Conservation (phyloP, 53 echinoderm and acorn worm species). For the Luidia sarsii region DNA sequence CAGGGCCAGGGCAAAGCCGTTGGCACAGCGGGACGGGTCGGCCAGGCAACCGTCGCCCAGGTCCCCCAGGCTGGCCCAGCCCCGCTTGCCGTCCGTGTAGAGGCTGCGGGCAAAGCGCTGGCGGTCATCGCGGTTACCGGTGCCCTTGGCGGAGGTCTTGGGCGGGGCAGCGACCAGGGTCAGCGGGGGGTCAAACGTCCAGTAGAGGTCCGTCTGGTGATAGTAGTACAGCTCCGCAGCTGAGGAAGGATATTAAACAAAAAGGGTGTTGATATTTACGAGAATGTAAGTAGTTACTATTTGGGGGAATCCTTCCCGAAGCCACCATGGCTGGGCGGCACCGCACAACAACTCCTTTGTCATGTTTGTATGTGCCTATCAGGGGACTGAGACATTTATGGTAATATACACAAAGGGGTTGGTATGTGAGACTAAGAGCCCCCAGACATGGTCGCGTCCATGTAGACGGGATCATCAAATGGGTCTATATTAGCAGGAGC, state of each 20-base stretch:
- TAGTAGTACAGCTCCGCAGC: slow-evolving; percentile 58
- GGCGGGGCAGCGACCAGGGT: slow-evolving; percentile 25
- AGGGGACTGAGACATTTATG: too few species aligned
- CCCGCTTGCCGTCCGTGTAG: slow-evolving; percentile 66
- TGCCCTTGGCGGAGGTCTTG: slow-evolving; percentile 36
- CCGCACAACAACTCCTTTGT: too few species aligned
- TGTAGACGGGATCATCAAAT: too few species aligned
- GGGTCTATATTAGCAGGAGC: too few species aligned
- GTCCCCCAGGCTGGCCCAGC: slow-evolving; percentile 52
- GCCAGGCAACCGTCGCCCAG: slow-evolving; percentile 67
- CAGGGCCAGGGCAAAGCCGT: slow-evolving; percentile 73
- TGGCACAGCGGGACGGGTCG: slow-evolving; percentile 63
- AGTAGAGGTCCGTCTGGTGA: slow-evolving; percentile 70
- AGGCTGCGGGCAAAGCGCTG: slow-evolving; percentile 61
- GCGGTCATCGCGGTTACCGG: slow-evolving; percentile 56
- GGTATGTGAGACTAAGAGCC: too few species aligned
- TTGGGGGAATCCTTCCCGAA: too few species aligned
- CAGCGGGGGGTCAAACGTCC: slow-evolving; percentile 70
- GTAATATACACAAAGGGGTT: too few species aligned
- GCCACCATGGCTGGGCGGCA: too few species aligned
- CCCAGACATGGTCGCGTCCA: too few species aligned
- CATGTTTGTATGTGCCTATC: too few species aligned
- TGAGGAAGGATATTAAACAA: background rate
- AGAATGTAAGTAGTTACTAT: too few species aligned
- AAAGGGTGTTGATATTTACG: background rate